Conservation (phyloP, 2,797 vertebrate genomes). For the Crax fasciolata region DNA sequence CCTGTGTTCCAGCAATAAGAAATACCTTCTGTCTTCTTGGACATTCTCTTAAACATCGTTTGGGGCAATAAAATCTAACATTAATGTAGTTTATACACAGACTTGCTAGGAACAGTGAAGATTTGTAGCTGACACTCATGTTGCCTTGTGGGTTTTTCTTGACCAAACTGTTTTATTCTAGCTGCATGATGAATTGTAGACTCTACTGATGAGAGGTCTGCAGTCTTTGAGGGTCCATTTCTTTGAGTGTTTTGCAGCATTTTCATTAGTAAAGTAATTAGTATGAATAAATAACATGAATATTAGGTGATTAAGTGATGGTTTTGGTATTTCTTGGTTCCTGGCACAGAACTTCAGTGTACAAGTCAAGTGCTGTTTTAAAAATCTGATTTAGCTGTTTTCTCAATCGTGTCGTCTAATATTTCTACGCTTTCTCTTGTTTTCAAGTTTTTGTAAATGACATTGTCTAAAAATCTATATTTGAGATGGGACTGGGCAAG, state of each 20-base stretch:
- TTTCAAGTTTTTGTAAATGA: background rate
- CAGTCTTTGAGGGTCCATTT: background rate
- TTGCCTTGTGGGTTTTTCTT: background rate
- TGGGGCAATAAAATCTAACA: background rate
- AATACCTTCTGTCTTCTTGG: background rate
- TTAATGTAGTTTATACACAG: background rate
- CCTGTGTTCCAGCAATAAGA: background rate
- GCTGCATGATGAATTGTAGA: background rate
- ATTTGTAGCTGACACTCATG: rapidly evolving
- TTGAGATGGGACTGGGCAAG: background rate
- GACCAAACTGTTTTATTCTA: background rate
- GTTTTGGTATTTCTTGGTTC: background rate
- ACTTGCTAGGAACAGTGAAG: background rate
- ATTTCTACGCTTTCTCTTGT: background rate
- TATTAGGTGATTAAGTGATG: background rate
- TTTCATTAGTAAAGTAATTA: background rate
- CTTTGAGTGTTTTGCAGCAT: background rate
- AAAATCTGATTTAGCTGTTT: background rate
- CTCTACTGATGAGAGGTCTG: background rate
- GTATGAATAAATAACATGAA: background rate
- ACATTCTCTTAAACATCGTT: background rate
- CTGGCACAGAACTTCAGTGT: background rate
- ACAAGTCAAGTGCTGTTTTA: background rate
- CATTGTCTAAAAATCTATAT: background rate
- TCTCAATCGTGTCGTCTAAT: background rate